These are phyloP conservation scores for Campoplex nolae DNA, from an alignment of 2,888 invertebrate genomes.

Conservation along the genomic window DNA sequence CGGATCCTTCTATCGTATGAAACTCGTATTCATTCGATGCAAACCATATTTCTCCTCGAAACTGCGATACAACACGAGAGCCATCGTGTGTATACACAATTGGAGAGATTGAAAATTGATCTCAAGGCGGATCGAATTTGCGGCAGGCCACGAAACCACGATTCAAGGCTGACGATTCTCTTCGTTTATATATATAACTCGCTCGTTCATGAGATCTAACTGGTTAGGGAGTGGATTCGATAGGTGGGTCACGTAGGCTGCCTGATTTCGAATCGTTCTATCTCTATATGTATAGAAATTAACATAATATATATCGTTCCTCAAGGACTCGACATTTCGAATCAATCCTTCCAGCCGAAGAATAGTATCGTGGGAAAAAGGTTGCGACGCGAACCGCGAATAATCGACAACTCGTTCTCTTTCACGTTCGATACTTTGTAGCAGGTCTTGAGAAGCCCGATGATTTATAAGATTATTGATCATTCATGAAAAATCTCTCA, in stretches of 20 bases:
- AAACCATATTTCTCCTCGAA: slow-evolving; percentile 29
- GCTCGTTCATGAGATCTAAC: slow-evolving; percentile 20
- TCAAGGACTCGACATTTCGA: slow-evolving; percentile 6
- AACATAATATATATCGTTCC: background rate
- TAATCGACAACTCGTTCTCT: background rate
- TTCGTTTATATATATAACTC: background rate
- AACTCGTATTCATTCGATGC: background rate
- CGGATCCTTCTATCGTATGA: background rate
- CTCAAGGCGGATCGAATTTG: slow-evolving; percentile 63
- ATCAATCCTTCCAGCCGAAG: background rate
- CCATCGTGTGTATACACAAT: slow-evolving; percentile 29
- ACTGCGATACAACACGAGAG: slow-evolving; percentile 9
- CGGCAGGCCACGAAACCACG: slow-evolving; percentile 68
- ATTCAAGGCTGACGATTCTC: slow-evolving; percentile 58
- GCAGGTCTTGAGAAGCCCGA: too few species aligned
- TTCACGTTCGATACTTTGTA: background rate
- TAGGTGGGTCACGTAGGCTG: slow-evolving; percentile 24
- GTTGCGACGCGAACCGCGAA: background rate
- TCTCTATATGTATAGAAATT: slow-evolving; percentile 1
- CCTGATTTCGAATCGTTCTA: slow-evolving; percentile 22
- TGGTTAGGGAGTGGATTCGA: slow-evolving; percentile 33
- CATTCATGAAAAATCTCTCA: background rate
- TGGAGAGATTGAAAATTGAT: slow-evolving; percentile 64
- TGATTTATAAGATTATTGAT: background rate
- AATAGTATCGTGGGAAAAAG: slow-evolving; percentile 17